Conservation (phyloP, 2,113 vertebrate species). For the Prolemur simus region DNA sequence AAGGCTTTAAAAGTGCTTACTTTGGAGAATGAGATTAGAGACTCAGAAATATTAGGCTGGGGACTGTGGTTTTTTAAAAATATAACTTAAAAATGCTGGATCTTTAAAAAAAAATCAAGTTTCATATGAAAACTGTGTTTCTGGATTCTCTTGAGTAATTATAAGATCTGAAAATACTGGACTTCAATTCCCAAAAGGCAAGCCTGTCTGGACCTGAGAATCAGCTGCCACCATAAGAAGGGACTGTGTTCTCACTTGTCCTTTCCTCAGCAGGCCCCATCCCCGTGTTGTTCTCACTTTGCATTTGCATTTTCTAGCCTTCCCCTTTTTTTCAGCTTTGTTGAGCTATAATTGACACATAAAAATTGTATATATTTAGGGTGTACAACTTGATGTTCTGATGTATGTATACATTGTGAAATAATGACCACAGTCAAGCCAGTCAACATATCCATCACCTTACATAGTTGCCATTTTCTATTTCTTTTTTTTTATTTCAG, state of each 20-base stretch:
- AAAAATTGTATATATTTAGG: not conserved
- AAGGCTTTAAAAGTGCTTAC: not conserved
- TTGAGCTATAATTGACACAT: no score
- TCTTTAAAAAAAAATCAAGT: not conserved
- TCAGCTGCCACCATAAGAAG: not conserved
- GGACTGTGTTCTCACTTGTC: not conserved
- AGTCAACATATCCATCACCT: not conserved
- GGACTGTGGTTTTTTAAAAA: not conserved
- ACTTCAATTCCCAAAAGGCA: not conserved
- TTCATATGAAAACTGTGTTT: not conserved
- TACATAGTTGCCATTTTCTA: not conserved
- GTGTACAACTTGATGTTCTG: not conserved
- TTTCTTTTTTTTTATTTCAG: no score
- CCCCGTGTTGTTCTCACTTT: accelerated
- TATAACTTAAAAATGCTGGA: not conserved
- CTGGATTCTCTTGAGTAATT: not conserved
- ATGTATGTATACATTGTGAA: not conserved
- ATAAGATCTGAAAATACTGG: not conserved
- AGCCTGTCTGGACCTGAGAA: not conserved
- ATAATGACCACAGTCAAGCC: not conserved
- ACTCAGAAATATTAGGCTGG: not conserved
- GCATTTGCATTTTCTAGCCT: not conserved
- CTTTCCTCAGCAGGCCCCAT: not conserved
- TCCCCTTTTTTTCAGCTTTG: not conserved
- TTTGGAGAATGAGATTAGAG: not conserved